Evolutionary conservation across 2,797 vertebrate species (phyloP).

Genomic region (Otus scops): DNA sequence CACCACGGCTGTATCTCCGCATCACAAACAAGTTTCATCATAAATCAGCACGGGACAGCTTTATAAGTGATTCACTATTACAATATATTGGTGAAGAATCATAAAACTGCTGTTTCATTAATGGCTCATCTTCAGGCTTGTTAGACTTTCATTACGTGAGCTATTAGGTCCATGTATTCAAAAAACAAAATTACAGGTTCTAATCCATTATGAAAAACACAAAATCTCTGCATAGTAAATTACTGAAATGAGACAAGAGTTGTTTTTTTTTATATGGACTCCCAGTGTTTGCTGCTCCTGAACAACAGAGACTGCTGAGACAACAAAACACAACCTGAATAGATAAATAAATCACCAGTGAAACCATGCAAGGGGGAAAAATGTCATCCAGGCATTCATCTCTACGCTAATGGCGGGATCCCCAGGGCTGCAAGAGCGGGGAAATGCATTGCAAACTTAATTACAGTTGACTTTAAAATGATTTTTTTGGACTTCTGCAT

Average conservation of each 20-base stretch:
- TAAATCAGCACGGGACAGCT: slow-evolving; percentile 49
- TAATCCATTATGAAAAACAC: slow-evolving; percentile 74
- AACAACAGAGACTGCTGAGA: slow-evolving; percentile 46
- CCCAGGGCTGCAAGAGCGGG: not conserved
- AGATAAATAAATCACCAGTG: slow-evolving; percentile 65
- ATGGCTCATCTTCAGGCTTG: slow-evolving; percentile 75
- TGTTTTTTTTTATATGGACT: slow-evolving; percentile 45
- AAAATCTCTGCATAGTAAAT: slow-evolving; percentile 66
- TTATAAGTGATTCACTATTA: slow-evolving; percentile 33
- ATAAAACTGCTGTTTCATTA: slow-evolving; percentile 72
- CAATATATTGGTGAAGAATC: slow-evolving; percentile 34
- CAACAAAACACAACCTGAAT: slow-evolving; percentile 55
- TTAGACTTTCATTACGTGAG: slow-evolving; percentile 73
- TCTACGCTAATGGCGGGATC: not conserved
- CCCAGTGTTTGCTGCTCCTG: slow-evolving; percentile 23
- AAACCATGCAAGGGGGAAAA: not conserved
- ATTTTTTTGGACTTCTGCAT: slow-evolving; percentile 47
- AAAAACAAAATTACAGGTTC: slow-evolving; percentile 72
- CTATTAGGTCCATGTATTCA: slow-evolving; percentile 72
- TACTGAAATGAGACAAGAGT: slow-evolving; percentile 62
- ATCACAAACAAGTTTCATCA: slow-evolving; percentile 50
- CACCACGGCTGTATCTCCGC: not conserved
- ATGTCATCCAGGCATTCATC: slow-evolving; percentile 25
- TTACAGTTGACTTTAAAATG: slow-evolving; percentile 57
- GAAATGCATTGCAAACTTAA: slow-evolving; percentile 59